phyloP scores from a whole-genome alignment of 2,888 invertebrate species.

The Luperina testacea region DNA sequence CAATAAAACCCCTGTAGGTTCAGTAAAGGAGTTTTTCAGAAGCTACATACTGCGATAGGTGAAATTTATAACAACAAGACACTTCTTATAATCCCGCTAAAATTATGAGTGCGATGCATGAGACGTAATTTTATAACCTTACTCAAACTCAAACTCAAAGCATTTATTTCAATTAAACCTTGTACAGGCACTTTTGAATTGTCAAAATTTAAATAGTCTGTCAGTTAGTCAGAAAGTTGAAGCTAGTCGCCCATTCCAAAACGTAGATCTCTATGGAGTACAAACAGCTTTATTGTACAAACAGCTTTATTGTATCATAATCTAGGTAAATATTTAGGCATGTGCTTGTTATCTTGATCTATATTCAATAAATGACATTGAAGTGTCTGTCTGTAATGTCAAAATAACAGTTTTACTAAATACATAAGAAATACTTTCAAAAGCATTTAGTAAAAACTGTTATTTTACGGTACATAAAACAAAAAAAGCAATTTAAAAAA shows the following conservation, averaged over 20 bases:
- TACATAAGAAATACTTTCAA: background rate
- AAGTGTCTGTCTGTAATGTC: background rate
- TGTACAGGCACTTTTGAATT: no score
- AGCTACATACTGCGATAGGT: background rate
- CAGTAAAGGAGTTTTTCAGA: background rate
- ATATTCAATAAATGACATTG: background rate
- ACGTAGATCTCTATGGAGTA: no score
- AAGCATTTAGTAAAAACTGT: no score
- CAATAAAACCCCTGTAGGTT: background rate
- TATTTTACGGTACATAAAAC: no score
- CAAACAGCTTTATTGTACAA: no score
- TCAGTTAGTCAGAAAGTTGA: no score
- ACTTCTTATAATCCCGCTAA: background rate
- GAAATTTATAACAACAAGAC: constrained; percentile 5
- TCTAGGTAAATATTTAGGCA: constrained; percentile 6
- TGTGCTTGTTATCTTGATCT: background rate
- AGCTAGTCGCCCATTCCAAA: no score
- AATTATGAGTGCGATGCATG: background rate
- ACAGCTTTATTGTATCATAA: constrained; percentile 4
- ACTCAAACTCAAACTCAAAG: no score
- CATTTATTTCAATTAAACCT: no score
- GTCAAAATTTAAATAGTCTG: no score
- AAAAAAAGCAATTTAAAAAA: no score
- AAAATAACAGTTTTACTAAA: background rate
- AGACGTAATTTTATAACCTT: constrained; percentile 15